Percentiles rank a stretch among this genome's conserved stretches.
phyloP scores from a whole-genome alignment of 2,888 invertebrate species.

The Incurvaria masculella region DNA sequence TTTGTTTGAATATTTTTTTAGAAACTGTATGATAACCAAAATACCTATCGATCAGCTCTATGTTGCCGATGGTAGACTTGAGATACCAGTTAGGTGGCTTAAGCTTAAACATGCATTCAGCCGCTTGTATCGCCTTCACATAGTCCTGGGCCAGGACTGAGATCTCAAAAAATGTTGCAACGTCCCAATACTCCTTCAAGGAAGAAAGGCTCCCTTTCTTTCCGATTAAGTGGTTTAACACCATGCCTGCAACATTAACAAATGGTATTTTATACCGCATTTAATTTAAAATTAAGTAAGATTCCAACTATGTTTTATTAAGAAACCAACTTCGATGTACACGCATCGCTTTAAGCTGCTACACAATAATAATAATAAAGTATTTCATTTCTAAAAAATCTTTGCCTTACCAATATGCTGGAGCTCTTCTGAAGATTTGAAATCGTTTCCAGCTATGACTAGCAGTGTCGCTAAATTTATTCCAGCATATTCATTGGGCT shows the following conservation, averaged over 20 bases:
- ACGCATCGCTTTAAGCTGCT: too few species aligned
- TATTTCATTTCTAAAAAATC: too few species aligned
- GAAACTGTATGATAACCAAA: neutral
- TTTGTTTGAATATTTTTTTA: neutral
- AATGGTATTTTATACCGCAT: constrained; percentile 1
- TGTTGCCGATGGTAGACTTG: constrained; percentile 96
- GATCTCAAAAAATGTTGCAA: constrained; percentile 98
- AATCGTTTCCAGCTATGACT: constrained; percentile 95
- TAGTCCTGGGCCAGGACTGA: constrained; percentile 97
- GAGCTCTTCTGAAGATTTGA: constrained; percentile 85
- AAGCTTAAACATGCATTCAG: constrained; percentile 88
- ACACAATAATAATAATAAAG: too few species aligned
- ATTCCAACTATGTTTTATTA: too few species aligned
- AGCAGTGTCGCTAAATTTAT: constrained; percentile 97
- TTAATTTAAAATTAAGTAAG: too few species aligned
- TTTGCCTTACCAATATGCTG: constrained; percentile 74
- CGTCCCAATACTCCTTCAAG: constrained; percentile 97
- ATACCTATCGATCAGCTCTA: constrained; percentile 80
- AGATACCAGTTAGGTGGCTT: constrained; percentile 94
- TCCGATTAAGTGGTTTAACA: constrained; percentile 95
- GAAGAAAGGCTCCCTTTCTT: constrained; percentile 94
- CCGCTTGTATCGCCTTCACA: constrained; percentile 94
- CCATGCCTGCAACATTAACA: constrained; percentile 63
- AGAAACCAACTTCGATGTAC: too few species aligned
- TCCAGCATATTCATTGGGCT: constrained; percentile 98